phyloP scores from a whole-genome alignment of 2,113 vertebrate species.

The Myiozetetes cayanensis region DNA sequence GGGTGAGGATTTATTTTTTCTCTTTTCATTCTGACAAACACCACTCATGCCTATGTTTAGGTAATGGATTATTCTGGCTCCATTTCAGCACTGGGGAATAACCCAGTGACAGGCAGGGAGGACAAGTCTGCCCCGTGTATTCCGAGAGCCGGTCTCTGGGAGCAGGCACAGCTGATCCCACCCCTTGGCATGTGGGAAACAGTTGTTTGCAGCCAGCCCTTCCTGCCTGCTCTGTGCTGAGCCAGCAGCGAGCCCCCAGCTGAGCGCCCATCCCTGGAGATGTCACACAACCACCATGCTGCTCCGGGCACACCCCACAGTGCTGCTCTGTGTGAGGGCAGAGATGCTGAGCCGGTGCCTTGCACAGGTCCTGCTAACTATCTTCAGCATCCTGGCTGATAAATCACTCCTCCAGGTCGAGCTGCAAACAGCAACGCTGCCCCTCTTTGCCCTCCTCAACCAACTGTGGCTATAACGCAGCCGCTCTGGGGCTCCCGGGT shows the following conservation, averaged over 20 bases:
- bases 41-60: background rate
- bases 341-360: background rate
- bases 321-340: background rate
- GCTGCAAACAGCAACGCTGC: background rate
- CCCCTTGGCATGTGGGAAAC: background rate
- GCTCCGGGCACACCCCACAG: accelerated
- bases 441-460: background rate
- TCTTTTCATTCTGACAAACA: background rate
- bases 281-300: background rate
- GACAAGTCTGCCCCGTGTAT: background rate
- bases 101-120: background rate
- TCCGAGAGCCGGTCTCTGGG: background rate
- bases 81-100: background rate
- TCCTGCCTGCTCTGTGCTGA: background rate
- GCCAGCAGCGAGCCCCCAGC: background rate
- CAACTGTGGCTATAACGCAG: accelerated
- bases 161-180: background rate
- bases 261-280: background rate
- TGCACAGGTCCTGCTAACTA: background rate
- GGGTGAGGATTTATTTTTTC: background rate
- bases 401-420: background rate
- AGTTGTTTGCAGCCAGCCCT: background rate
- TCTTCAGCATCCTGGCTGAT: background rate
- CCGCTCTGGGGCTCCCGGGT: accelerated
- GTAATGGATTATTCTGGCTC: background rate